Evolutionary conservation across 2,888 invertebrate genomes (phyloP), one percentile per base, ranked within the genome.

Genomic region (Eupeodes luniger): DNA sequence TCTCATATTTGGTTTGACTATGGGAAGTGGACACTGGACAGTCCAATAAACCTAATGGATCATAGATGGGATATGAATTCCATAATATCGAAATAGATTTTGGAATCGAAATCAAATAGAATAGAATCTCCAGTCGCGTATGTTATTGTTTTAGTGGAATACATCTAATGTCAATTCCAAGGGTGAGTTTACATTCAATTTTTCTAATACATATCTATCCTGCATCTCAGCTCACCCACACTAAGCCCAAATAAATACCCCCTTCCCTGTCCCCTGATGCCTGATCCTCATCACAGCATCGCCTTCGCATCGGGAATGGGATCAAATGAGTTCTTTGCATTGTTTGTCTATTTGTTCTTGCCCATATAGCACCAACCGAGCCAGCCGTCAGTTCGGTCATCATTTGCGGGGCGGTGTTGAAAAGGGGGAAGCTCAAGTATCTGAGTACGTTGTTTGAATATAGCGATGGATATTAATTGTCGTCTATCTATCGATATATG

Each of bases 31-130:
- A 53, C 80, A 62, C 57, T 80, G 83, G 80, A 70, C 75, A 57
- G 78, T 77, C 66, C 72, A 84, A 80, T 84, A 84, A 80, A 84
- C 76, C 84, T 80, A 84, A 87, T 80, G 83, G 87, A 72, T 87
- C 80, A 83, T 84, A 76, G 59, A 59, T 34, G 34, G 6, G n/a
- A 57, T 27, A 57, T 5, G 9, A 10, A 6, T 14, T 11, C 14
- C 6, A 12, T 6, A 11, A 11, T 61, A 70, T 40, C 27, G 57
- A 72, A 47, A 72, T 59, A 34, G 47, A 11, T 72, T 72, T 72
- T 19, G 40, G 40, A 40, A 40, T 40, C 40, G 6, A 34, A 75
- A 76, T 80, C 14, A 36, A 83, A 79, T 83, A 40, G 77, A 74
- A 79, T 86, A 40, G 74, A 74, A 78, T 77, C 61, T 67, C 80